Percentiles rank a stretch among this genome's conserved stretches.
These are phyloP conservation scores for Sphenopsis melanotis DNA, from an alignment of 2,797 vertebrate species.

Conservation along the genomic window DNA sequence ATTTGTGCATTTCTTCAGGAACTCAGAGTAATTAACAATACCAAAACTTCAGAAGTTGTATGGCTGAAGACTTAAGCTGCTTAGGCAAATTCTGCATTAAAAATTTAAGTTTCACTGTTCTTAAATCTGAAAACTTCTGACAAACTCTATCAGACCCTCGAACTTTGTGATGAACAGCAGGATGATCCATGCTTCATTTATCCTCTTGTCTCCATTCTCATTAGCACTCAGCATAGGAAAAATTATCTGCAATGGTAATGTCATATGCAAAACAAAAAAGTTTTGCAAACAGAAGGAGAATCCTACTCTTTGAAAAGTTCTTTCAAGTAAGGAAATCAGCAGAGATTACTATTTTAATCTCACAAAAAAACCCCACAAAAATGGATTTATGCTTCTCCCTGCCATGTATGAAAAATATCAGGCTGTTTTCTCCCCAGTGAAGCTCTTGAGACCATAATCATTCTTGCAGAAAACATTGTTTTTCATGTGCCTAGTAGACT, in stretches of 20 bases:
- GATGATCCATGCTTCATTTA: not conserved
- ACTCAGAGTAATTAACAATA: not conserved
- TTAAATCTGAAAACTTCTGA: not conserved
- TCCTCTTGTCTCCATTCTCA: not conserved
- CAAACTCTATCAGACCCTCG: not conserved
- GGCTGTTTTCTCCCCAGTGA: not conserved
- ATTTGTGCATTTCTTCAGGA: not conserved
- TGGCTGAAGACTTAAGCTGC: not conserved
- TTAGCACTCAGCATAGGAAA: not conserved
- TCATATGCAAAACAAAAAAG: not conserved
- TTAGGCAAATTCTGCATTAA: not conserved
- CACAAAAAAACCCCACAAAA: not conserved
- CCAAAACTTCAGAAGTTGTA: not conserved
- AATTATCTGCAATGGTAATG: not conserved
- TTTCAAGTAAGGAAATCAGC: not conserved
- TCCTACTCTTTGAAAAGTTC: not conserved
- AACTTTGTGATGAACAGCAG: not conserved
- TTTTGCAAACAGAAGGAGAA: not conserved
- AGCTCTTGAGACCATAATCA: not conserved
- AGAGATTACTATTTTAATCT: not conserved
- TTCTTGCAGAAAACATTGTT: not conserved
- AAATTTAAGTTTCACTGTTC: not conserved
- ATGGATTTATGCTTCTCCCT: not conserved
- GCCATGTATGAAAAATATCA: not conserved
- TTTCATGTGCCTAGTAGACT: not conserved